phyloP scores from a whole-genome alignment of 2,888 invertebrate species.

The Fabriciana adippe region DNA sequence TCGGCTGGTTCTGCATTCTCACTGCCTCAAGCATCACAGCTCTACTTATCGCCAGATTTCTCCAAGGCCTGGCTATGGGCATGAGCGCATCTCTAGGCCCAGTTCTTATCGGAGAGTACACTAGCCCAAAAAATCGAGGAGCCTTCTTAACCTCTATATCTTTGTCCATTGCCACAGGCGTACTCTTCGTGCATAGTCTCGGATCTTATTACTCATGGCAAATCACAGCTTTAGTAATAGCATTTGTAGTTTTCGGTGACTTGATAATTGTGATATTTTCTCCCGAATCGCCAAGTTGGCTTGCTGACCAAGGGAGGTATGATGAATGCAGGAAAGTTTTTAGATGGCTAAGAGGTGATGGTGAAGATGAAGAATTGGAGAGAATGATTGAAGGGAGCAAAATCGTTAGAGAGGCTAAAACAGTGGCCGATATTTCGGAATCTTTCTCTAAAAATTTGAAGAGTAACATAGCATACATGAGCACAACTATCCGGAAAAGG shows the following conservation, averaged over 20 bases:
- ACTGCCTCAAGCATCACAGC: conserved; percentile 57
- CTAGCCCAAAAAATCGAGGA: conserved; percentile 82
- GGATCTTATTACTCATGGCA: conserved; percentile 83
- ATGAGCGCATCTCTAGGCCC: conserved; percentile 73
- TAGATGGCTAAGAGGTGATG: conserved; percentile 79
- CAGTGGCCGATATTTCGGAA: conserved; percentile 45
- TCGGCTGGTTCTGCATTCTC: conserved; percentile 80
- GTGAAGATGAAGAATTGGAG: conserved; percentile 62
- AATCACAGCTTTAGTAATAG: conserved; percentile 74
- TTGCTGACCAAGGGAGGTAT: conserved; percentile 79
- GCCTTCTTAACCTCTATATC: conserved; percentile 83
- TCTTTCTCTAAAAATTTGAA: conserved; percentile 47
- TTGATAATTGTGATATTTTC: conserved; percentile 62
- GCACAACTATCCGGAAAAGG: conserved; percentile 52
- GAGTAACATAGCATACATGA: conserved; percentile 49
- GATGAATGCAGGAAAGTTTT: conserved; percentile 80
- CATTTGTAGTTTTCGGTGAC: conserved; percentile 67
- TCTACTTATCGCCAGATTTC: conserved; percentile 57
- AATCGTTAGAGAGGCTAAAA: conserved; percentile 50
- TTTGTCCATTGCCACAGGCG: conserved; percentile 81
- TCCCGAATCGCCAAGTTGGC: conserved; percentile 86
- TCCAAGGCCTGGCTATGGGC: conserved; percentile 77
- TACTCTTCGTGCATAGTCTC: conserved; percentile 81
- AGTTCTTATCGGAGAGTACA: conserved; percentile 79
- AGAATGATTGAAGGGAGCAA: conserved; percentile 58